Base-by-base conservation (phyloP, 2,113 vertebrate species). In the Plectropomus leopardus region DNA sequence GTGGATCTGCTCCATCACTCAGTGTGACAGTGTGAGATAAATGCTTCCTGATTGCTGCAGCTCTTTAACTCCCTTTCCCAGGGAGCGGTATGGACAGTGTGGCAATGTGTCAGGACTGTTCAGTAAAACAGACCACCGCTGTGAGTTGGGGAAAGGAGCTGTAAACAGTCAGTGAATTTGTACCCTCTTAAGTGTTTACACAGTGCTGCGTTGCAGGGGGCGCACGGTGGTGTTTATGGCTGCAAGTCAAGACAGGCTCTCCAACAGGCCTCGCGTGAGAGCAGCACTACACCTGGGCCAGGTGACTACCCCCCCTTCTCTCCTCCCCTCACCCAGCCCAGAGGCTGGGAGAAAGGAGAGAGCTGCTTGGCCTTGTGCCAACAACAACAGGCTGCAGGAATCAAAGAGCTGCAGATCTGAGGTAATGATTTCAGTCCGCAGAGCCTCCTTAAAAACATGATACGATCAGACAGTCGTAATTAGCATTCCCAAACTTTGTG, bases 181-280 rank as follows among this genome's bases (percentile, higher is more conserved):
- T 23, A 26, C 63, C n/a, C 58, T 66, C 28, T 63, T 0, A 3
- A 32, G 63, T 88, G 87, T 89, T 85, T 86, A 78, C 66, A 48
- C 51, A 40, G 55, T 15, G 48, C 10, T 1, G 61, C 17, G 3
- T 69, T 0, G 51, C 44, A 34, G 45, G 64, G 71, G 86, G 42
- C 28, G 7, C 10, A 36, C n/a, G 0, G 57, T 17, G 23, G 4
- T 83, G 76, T 83, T 81, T 57, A 64, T 16, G n/a, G 28, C 47
- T 84, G 87, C 93, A 1, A 85, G 94, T 92, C 51, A 19, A 84
- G 67, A 88, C 94, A 95, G 68, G 94, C 78, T 90, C 75, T 86
- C 72, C 42, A 72, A 53, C 23, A 72, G 87, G 47, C 68, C 78
- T 94, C 0, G 93, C 93, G 94, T 95, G 94, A 95, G 93, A 94